Conservation (phyloP, 2,113 vertebrate species). For the Spilogale gracilis region DNA sequence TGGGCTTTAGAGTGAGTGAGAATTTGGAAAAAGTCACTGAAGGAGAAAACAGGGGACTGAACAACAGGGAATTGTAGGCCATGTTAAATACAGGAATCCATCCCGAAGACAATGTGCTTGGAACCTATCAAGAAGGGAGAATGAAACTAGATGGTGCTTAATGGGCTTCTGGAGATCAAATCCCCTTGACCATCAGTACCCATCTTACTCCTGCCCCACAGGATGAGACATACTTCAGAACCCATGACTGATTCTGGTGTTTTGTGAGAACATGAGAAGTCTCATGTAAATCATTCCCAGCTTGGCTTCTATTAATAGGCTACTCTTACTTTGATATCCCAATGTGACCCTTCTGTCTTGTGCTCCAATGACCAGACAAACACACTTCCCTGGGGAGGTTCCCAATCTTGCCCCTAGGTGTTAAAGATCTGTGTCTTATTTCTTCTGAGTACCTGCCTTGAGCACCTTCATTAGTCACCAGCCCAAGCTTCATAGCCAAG, state of each 20-base stretch:
- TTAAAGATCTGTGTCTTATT: neutral
- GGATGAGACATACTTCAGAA: neutral
- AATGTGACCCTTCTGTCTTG: neutral
- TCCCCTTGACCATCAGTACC: neutral
- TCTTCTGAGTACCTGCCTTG: neutral
- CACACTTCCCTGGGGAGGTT: neutral
- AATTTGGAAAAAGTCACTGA: neutral
- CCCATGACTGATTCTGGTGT: neutral
- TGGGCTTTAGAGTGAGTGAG: neutral
- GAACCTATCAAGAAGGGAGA: neutral
- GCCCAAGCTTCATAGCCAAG: neutral
- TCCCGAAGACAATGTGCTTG: neutral
- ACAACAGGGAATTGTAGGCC: neutral
- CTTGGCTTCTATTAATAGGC: neutral
- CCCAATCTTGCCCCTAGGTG: neutral
- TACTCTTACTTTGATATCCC: neutral
- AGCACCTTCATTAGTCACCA: neutral
- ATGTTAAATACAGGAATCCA: neutral
- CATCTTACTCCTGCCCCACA: neutral
- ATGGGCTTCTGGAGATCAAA: neutral
- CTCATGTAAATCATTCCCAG: neutral
- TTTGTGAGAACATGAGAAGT: neutral
- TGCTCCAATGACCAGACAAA: neutral
- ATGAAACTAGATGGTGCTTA: neutral
- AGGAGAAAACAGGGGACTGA: neutral